Conservation (phyloP, 2,113 vertebrate species). For the Gasterosteus nipponicus region DNA sequence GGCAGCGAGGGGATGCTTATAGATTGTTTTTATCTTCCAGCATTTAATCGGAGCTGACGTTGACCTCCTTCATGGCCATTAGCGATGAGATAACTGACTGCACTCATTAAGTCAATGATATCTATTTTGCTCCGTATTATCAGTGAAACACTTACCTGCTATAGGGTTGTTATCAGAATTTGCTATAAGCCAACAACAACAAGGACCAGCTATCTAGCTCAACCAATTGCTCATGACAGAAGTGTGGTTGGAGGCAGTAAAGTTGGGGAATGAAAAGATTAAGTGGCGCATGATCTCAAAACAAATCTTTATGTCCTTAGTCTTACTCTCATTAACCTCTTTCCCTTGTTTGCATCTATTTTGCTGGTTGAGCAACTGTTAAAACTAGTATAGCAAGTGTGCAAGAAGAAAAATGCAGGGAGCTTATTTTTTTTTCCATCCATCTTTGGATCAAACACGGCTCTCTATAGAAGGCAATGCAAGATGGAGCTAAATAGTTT, state of each 20-base stretch:
- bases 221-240: conserved; percentile 12
- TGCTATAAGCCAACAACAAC: not conserved
- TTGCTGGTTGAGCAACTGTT: not conserved
- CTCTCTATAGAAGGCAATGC: not conserved
- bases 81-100: not conserved
- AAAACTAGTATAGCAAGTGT: too few relatives aligned
- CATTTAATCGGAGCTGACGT: not conserved
- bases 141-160: not conserved
- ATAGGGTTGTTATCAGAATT: not conserved
- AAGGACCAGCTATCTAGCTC: too few relatives aligned
- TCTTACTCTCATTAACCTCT: not conserved
- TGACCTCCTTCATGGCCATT: not conserved
- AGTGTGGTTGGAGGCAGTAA: conserved; percentile 4
- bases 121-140: not conserved
- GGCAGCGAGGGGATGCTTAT: not conserved
- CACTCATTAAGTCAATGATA: not conserved
- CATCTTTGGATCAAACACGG: not conserved
- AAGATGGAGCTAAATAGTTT: not conserved
- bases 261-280: not conserved
- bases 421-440: not conserved
- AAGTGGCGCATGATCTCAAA: not conserved
- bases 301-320: not conserved
- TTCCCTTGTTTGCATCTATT: not conserved
- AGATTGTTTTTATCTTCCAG: not conserved
- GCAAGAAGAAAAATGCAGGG: not conserved